Evolutionary conservation across 2,888 invertebrate species (phyloP).

Genomic region (Lycaena phlaeas): DNA sequence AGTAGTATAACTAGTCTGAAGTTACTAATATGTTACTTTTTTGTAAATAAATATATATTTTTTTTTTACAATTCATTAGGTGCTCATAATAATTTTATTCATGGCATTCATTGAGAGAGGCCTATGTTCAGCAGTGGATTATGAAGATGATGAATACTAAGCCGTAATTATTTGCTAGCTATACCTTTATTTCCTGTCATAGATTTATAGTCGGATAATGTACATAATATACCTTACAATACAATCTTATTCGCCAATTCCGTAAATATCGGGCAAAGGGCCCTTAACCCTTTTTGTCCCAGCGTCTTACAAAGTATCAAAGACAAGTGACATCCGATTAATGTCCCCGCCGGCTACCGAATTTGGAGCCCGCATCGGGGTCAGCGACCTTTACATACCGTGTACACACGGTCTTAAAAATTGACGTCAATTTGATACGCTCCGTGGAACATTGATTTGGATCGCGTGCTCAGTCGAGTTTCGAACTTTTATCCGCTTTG

Average conservation of each 20-base stretch:
- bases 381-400: constrained; percentile 38
- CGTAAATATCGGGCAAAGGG: too few species aligned
- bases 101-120: too few species aligned
- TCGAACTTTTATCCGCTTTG: constrained; percentile 2
- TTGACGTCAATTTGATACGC: constrained; percentile 38
- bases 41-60: too few species aligned
- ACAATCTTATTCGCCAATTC: constrained; percentile 11
- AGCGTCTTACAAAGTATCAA: constrained; percentile 27
- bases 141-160: too few species aligned
- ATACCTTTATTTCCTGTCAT: too few species aligned
- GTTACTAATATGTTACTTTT: too few species aligned
- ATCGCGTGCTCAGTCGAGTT: constrained; percentile 17
- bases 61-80: too few species aligned
- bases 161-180: too few species aligned
- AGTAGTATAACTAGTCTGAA: too few species aligned
- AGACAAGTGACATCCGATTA: constrained; percentile 49
- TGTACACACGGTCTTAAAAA: constrained; percentile 33
- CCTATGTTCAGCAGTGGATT: too few species aligned
- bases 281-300: constrained; percentile 22
- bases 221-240: constrained; percentile 16
- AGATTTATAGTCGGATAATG: too few species aligned
- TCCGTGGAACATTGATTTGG: constrained; percentile 21
- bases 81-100: too few species aligned
- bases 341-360: constrained; percentile 48
- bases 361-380: constrained; percentile 58